A percentile compares a stretch with the other conserved stretches of the same genome.
These are phyloP conservation scores for Lysandra bellargus DNA, from an alignment of 2,888 invertebrate species.

Conservation along the genomic window DNA sequence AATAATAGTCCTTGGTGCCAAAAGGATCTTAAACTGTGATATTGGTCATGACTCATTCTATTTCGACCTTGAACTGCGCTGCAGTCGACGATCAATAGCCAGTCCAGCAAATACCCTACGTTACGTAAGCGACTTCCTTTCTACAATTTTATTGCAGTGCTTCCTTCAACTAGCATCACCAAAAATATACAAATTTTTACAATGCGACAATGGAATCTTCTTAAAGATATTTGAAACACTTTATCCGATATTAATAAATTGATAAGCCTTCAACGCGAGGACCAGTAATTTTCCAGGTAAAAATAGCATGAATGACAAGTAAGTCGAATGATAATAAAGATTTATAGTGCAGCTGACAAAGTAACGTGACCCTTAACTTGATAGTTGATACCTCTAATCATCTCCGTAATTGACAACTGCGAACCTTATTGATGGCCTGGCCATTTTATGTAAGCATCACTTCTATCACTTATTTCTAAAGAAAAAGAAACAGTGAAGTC, in stretches of 20 bases:
- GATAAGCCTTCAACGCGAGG: not conserved
- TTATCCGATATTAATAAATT: not conserved
- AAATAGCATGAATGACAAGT: slow-evolving; percentile 3
- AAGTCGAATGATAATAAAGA: slow-evolving; percentile 1
- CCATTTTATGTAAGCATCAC: not conserved
- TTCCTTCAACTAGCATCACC: not conserved
- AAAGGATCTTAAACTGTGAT: not conserved
- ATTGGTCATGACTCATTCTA: not conserved
- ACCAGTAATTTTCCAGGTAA: not conserved
- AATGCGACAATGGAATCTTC: not conserved
- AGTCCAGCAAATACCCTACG: not conserved
- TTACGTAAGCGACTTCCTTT: not conserved
- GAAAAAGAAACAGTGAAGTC: not conserved
- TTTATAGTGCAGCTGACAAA: not conserved
- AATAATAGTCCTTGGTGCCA: not conserved
- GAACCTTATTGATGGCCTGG: not conserved
- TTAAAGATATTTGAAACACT: not conserved
- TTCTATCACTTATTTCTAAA: not conserved
- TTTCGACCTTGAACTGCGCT: not conserved
- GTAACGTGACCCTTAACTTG: not conserved
- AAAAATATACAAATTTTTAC: not conserved
- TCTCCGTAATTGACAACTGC: slow-evolving; percentile 1
- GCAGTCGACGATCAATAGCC: slow-evolving; percentile 8
- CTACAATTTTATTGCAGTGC: not conserved
- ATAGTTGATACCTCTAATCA: slow-evolving; percentile 10